Conservation (phyloP, 2,113 vertebrate genomes). For the Oreocharis arfaki region DNA sequence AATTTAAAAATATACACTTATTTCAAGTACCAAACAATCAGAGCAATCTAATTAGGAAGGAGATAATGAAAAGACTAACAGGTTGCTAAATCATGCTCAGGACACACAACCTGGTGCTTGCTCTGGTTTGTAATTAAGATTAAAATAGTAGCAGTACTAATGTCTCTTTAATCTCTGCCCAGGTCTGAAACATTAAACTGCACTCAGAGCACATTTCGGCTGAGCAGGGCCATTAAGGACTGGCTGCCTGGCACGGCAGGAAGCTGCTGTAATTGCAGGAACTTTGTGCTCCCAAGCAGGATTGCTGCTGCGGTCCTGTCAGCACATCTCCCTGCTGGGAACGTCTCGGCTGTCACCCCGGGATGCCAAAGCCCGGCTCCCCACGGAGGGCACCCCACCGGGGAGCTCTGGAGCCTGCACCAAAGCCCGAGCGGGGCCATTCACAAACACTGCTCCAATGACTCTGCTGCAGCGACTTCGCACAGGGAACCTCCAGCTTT, state of each 20-base stretch:
- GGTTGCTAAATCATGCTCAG: neutral
- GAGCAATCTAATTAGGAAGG: constrained; percentile 36
- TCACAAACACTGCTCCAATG: neutral
- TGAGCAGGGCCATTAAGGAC: neutral
- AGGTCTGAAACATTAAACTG: neutral
- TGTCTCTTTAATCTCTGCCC: neutral
- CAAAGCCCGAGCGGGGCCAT: neutral
- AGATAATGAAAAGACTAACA: constrained; percentile 44
- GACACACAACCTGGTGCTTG: neutral
- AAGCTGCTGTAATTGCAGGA: neutral
- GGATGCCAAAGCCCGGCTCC: neutral
- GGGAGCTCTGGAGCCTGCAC: neutral
- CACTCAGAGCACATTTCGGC: neutral
- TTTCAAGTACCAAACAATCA: constrained; percentile 57
- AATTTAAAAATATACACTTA: constrained; percentile 51
- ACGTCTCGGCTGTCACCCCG: neutral
- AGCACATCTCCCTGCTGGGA: neutral
- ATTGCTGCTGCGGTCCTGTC: neutral
- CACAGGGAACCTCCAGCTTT: neutral
- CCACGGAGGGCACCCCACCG: neutral
- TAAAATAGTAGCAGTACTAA: neutral
- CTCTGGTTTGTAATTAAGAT: constrained; percentile 3
- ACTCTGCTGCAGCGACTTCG: neutral
- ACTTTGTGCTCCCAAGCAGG: neutral
- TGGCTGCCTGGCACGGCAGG: neutral